phyloP scores from a whole-genome alignment of 2,797 vertebrate genomes.

The Borostomias antarcticus region DNA sequence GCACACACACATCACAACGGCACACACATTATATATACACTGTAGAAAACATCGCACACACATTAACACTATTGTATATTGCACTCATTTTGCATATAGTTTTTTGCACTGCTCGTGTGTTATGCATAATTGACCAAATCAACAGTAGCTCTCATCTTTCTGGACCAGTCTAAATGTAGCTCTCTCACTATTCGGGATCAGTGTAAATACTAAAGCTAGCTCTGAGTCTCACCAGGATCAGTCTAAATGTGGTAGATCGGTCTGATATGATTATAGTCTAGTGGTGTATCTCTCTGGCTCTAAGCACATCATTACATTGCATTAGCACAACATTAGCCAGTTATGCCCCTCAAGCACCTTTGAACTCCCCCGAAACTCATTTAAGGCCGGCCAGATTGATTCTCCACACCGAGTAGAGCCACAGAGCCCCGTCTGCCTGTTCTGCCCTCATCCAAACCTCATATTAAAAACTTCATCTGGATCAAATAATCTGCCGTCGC shows the following conservation, averaged over 20 bases:
- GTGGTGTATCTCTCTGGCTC: background rate
- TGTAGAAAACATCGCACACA: too few relatives aligned
- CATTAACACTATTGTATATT: too few relatives aligned
- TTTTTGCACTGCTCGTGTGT: too few relatives aligned
- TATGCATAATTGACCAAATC: too few relatives aligned
- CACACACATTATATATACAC: too few relatives aligned
- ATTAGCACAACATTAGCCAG: constrained; percentile 8
- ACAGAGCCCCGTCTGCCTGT: constrained; percentile 26
- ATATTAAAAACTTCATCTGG: constrained; percentile 60
- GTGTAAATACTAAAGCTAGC: too few relatives aligned
- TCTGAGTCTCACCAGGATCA: too few relatives aligned
- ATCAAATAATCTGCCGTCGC: constrained; percentile 55
- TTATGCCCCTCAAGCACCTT: constrained; percentile 14
- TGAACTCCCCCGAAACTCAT: background rate
- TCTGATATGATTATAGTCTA: constrained; percentile 2
- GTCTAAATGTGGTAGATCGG: background rate
- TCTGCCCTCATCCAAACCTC: constrained; percentile 48
- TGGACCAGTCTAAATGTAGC: too few relatives aligned
- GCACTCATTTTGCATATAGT: too few relatives aligned
- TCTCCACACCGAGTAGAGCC: background rate
- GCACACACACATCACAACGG: too few relatives aligned
- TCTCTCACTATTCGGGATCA: too few relatives aligned
- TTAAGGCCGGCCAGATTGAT: constrained; percentile 4
- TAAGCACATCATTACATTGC: background rate
- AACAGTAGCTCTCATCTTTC: too few relatives aligned